Percentiles rank a stretch among this genome's conserved stretches.
These are phyloP conservation scores for Cyrtonyx montezumae DNA, from an alignment of 2,113 vertebrate species.

Conservation along the genomic window DNA sequence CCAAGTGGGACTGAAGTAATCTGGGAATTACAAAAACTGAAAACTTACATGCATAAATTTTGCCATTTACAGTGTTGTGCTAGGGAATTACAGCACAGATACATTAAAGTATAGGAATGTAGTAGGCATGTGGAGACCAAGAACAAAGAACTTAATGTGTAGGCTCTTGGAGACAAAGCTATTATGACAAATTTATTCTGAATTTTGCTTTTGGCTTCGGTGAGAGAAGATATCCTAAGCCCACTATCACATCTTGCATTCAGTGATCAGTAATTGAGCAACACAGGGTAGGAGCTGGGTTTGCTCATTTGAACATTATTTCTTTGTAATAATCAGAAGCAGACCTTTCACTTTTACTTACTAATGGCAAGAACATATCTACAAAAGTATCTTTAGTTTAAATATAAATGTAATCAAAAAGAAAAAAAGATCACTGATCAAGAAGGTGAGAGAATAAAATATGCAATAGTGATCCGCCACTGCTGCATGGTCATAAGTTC, in stretches of 20 bases:
- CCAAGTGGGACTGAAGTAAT: neutral
- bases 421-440: neutral
- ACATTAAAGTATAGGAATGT: neutral
- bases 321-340: neutral
- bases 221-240: neutral
- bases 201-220: neutral
- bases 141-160: neutral
- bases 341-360: neutral
- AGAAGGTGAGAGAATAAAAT: neutral
- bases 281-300: neutral
- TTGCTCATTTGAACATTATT: neutral
- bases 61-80: neutral
- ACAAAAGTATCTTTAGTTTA: neutral
- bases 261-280: too few species aligned
- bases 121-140: rapidly evolving
- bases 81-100: neutral
- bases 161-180: neutral
- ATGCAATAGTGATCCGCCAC: neutral
- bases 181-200: rapidly evolving
- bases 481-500: neutral
- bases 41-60: neutral
- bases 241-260: neutral
- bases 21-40: neutral
- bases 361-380: neutral
- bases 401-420: neutral